Evolutionary conservation across 2,113 vertebrate species (phyloP).

Genomic region (Pteronura brasiliensis): DNA sequence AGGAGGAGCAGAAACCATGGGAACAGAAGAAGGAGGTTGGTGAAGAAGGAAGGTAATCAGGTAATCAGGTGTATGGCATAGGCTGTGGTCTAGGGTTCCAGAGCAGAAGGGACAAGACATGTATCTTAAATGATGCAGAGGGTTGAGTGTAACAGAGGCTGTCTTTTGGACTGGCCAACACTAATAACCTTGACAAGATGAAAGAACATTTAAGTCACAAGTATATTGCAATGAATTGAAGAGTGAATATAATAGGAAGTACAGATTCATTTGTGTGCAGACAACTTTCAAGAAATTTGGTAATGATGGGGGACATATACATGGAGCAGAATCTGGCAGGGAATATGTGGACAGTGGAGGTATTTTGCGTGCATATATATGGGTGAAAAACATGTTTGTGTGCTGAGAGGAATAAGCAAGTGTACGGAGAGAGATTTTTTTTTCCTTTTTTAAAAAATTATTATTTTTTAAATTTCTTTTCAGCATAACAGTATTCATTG

Average conservation of each 20-base stretch:
- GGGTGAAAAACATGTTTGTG: neutral
- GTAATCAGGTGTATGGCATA: fast-evolving
- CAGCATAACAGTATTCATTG: too few species aligned
- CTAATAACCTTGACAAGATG: neutral
- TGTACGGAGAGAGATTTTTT: neutral
- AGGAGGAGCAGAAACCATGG: neutral
- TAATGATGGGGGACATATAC: neutral
- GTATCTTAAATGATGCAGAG: neutral
- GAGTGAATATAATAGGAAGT: neutral
- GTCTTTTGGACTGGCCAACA: neutral
- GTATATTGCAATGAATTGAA: neutral
- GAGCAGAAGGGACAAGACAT: neutral
- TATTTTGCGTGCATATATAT: neutral
- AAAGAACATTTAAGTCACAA: neutral
- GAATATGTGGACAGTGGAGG: neutral
- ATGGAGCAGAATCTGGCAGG: neutral
- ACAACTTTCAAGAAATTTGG: neutral
- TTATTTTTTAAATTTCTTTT: too few species aligned
- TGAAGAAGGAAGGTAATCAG: neutral
- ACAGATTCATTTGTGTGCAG: neutral
- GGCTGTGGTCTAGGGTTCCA: too few species aligned
- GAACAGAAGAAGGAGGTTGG: neutral
- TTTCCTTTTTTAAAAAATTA: too few species aligned
- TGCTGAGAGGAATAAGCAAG: neutral
- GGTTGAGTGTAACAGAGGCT: neutral